Conservation (phyloP, 2,888 invertebrate species). For the Dynastes tityus region DNA sequence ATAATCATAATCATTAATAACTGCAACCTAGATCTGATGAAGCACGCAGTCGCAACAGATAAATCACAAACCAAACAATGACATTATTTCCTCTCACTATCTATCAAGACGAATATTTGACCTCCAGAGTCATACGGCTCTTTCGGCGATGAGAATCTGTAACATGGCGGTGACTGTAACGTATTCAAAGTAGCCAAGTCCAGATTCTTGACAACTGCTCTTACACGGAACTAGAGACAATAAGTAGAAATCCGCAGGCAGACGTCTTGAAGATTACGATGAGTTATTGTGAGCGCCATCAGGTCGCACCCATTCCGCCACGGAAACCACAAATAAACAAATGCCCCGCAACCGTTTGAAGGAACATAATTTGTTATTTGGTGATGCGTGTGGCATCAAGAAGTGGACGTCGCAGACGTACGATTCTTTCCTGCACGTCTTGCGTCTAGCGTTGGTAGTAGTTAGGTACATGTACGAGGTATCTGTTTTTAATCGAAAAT, state of each 20-base stretch:
- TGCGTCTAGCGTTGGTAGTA: conserved; percentile 5
- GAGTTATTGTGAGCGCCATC: conserved; percentile 40
- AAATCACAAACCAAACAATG: too few species aligned
- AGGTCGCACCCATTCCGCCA: conserved; percentile 29
- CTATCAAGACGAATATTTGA: not conserved
- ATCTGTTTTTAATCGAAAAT: conserved; percentile 48
- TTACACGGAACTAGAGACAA: conserved; percentile 19
- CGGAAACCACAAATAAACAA: conserved; percentile 43
- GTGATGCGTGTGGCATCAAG: conserved; percentile 44
- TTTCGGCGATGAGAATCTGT: conserved; percentile 3
- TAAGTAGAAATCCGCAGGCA: conserved; percentile 49
- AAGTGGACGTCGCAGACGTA: conserved; percentile 7
- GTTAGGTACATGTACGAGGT: not conserved
- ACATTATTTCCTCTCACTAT: not conserved
- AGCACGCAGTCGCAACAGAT: too few species aligned
- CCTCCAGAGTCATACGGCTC: not conserved
- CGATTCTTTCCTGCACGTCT: conserved; percentile 2
- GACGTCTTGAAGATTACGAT: conserved; percentile 49
- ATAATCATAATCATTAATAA: too few species aligned
- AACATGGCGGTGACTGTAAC: conserved; percentile 13
- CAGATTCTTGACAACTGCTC: conserved; percentile 11
- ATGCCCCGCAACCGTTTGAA: conserved; percentile 37
- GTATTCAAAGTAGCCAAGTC: conserved; percentile 12
- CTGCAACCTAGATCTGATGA: too few species aligned
- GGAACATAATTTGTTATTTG: conserved; percentile 49